Evolutionary conservation across 2,797 vertebrate genomes (phyloP).

Genomic region (Eleutherodactylus coqui): DNA sequence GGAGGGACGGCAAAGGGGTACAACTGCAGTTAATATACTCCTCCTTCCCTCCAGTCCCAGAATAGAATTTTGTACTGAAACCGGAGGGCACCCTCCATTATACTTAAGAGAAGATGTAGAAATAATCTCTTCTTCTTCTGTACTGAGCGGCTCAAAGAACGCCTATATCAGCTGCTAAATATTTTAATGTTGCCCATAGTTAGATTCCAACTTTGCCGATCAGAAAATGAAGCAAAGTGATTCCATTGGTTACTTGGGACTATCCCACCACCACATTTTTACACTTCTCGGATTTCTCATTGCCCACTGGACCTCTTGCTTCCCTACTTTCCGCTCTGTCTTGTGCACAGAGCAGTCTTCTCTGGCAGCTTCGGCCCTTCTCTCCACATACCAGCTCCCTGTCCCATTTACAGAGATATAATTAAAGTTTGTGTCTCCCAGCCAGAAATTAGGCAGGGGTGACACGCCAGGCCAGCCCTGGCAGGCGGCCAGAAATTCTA

Average conservation of each 20-base stretch:
- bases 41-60: too few relatives aligned
- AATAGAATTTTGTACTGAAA: too few relatives aligned
- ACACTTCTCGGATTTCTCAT: background rate
- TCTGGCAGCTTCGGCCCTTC: slow-evolving; percentile 40
- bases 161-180: too few relatives aligned
- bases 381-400: slow-evolving; percentile 54
- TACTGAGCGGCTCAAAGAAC: too few relatives aligned
- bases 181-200: background rate
- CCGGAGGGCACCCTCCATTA: too few relatives aligned
- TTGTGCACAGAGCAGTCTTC: background rate
- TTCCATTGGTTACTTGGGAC: background rate
- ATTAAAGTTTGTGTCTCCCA: slow-evolving; percentile 90
- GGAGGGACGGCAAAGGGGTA: too few relatives aligned
- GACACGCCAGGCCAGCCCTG: slow-evolving; percentile 72
- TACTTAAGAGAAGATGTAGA: too few relatives aligned
- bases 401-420: slow-evolving; percentile 71
- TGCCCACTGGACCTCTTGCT: background rate
- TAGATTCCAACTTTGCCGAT: background rate
- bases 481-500: slow-evolving; percentile 95
- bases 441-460: slow-evolving; percentile 78
- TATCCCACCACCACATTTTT: background rate
- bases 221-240: too few relatives aligned
- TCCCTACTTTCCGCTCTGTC: background rate
- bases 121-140: too few relatives aligned
- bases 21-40: too few relatives aligned